Base-by-base conservation (phyloP, 2,888 invertebrate species). In the Peribatodes rhomboidaria region DNA sequence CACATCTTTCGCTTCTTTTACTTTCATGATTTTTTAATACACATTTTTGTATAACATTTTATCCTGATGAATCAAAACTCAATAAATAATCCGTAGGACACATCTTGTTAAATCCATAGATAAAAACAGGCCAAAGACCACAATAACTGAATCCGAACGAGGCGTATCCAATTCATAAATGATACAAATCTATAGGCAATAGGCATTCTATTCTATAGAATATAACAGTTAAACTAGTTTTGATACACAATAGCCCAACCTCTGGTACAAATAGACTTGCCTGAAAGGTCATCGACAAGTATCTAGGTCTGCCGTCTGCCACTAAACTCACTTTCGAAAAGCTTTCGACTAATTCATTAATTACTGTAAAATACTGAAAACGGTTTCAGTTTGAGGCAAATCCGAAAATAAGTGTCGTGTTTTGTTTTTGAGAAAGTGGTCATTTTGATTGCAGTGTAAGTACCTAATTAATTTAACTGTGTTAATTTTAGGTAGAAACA, bases 261-360 rank as follows among this genome's bases (percentile, higher is more conserved):
- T 20, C 22, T 46, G 31, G 31, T 27, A 53, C 54, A 41, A 55
- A 35, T 16, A 35, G 35, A 55, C 55, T 61, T 10, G 54, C 33
- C 39, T 42, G 20, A 55, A 61, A 61, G 61, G 54, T 61, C 55
- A 61, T 31, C 49, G 54, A 13, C 41, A 33, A 55, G 33, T 16
- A 61, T 41, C 61, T 61, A 61, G 61, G 61, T 55, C 47, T 55
- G 10, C 31, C 14, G 57, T 57, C 57, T 47, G 55, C 33, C 16
- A 22, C 11, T 2, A 18, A 22, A 44, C 46, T 55, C 35, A 14
- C 47, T 49, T 61, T 47, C 49, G 47, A 60, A 53, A 35, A 44
- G 14, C 20, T 42, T 42, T 55, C 37, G 46, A 37, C 18, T 27
- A 20, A 18, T 11, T 56, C 33, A 33, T 50, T 46, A 27, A 39